A percentile compares a stretch with the other conserved stretches of the same genome.
Evolutionary conservation across 2,797 vertebrate species (phyloP).

Genomic region (Oreochromis grahami): DNA sequence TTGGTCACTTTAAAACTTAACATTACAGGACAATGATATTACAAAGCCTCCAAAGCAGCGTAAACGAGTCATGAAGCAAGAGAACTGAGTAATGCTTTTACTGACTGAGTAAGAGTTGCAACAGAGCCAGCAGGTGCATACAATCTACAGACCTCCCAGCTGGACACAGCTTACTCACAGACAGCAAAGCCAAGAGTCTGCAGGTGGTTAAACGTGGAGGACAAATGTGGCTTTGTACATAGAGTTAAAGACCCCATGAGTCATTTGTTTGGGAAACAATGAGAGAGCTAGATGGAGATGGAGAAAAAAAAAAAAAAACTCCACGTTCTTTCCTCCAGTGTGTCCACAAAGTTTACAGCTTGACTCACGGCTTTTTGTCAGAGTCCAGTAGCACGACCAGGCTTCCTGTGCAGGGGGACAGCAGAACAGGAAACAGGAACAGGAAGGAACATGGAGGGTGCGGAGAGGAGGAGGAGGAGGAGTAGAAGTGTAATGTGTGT

Average conservation of each 20-base stretch:
- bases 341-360: conserved; percentile 23
- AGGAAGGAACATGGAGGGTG: conserved; percentile 70
- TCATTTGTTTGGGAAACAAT: conserved; percentile 60
- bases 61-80: background rate
- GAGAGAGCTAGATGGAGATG: conserved; percentile 18
- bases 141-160: conserved; percentile 25
- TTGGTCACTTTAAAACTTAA: background rate
- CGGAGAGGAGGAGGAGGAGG: conserved; percentile 18
- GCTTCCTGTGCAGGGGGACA: conserved; percentile 68
- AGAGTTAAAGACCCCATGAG: conserved; percentile 46
- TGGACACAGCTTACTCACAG: conserved; percentile 43
- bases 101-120: conserved; percentile 19
- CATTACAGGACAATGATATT: background rate
- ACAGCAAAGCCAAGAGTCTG: conserved; percentile 57
- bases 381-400: conserved; percentile 34
- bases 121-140: conserved; percentile 58
- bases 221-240: conserved; percentile 62
- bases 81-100: conserved; percentile 2
- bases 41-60: background rate
- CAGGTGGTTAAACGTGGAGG: conserved; percentile 54
- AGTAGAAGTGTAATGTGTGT: background rate
- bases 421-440: conserved; percentile 72
- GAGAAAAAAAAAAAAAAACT: background rate
- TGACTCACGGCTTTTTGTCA: conserved; percentile 49
- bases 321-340: conserved; percentile 1